phyloP scores from a whole-genome alignment of 2,888 invertebrate species.

The Synanthedon tipuliformis region DNA sequence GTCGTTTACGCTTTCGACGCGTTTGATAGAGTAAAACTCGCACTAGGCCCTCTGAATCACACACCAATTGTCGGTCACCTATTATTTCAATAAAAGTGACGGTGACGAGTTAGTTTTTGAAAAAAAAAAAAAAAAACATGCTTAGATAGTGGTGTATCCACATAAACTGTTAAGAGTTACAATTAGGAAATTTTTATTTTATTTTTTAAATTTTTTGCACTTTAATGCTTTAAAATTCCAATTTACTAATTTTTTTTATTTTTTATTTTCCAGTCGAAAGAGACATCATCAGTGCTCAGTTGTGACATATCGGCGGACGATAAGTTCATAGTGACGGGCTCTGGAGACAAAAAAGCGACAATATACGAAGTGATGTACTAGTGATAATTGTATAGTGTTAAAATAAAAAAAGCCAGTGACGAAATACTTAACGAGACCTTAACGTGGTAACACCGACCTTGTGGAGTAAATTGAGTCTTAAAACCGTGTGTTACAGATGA shows the following conservation, averaged over 20 bases:
- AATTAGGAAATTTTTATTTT: background rate
- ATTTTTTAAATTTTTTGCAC: background rate
- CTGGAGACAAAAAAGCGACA: constrained; percentile 97
- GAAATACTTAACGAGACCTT: background rate
- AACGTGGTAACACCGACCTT: constrained; percentile 5
- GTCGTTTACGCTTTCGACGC: too few relatives aligned
- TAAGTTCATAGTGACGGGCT: constrained; percentile 97
- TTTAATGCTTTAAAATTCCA: background rate
- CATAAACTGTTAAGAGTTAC: background rate
- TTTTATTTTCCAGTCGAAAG: constrained; percentile 81
- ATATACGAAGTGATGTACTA: constrained; percentile 95
- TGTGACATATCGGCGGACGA: constrained; percentile 99
- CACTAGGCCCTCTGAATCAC: too few relatives aligned
- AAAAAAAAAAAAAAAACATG: too few relatives aligned
- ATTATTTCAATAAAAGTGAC: too few relatives aligned
- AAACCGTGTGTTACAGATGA: too few relatives aligned
- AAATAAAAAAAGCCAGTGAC: constrained; percentile 7
- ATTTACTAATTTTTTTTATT: background rate
- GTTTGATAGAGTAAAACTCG: too few relatives aligned
- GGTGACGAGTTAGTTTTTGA: too few relatives aligned
- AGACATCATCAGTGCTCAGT: constrained; percentile 96
- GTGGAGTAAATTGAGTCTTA: constrained; percentile 24
- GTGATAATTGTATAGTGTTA: constrained; percentile 1
- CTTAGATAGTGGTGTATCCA: too few relatives aligned
- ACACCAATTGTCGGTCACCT: too few relatives aligned